These are phyloP conservation scores for Brachionus angularis DNA, from an alignment of 1,140 invertebrate genomes.

Conservation along the genomic window DNA sequence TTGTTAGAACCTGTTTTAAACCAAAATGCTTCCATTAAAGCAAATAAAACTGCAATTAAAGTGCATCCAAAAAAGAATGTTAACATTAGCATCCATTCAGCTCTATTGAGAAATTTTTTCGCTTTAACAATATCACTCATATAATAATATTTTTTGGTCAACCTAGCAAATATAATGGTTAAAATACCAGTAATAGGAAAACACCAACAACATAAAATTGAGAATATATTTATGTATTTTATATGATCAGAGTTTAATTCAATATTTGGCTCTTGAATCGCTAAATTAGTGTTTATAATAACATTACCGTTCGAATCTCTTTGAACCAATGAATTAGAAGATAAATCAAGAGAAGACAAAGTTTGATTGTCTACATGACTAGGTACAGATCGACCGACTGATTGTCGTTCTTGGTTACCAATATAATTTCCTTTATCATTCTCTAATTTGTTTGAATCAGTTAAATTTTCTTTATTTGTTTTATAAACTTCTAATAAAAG, in stretches of 20 bases:
- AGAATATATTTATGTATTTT: conserved; percentile 37
- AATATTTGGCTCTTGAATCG: conserved; percentile 16
- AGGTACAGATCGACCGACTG: conserved; percentile 21
- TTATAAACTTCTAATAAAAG: conserved; percentile 21
- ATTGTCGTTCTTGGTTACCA: not conserved
- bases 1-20: not conserved
- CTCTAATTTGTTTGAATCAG: too few species aligned
- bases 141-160: conserved; percentile 7
- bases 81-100: conserved; percentile 40
- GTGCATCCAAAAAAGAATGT: conserved; percentile 42
- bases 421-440: too few species aligned
- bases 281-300: conserved; percentile 23
- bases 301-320: conserved; percentile 21
- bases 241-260: conserved; percentile 35
- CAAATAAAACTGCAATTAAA: conserved; percentile 34
- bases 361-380: not conserved
- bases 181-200: conserved; percentile 34
- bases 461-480: conserved; percentile 24
- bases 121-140: not conserved
- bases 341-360: not conserved
- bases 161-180: conserved; percentile 22
- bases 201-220: conserved; percentile 40
- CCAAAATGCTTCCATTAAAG: conserved; percentile 21
- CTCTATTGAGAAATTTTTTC: conserved; percentile 6
- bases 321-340: not conserved